These are phyloP conservation scores for Bimastos eiseni DNA, from an alignment of 2,888 invertebrate genomes.

Conservation along the genomic window DNA sequence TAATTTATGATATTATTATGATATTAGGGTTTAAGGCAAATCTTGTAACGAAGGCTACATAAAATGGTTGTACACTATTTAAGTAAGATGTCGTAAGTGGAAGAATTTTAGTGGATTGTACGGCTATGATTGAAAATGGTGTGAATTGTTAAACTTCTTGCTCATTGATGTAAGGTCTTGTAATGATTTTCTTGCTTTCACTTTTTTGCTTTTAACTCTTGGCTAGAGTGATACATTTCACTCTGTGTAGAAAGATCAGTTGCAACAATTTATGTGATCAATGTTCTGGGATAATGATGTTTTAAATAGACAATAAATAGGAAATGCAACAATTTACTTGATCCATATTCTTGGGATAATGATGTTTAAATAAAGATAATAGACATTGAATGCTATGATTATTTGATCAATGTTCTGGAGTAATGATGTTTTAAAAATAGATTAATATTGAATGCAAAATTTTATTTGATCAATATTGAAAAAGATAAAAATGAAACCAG, in stretches of 20 bases:
- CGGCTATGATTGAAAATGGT: not conserved
- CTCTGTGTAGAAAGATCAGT: not conserved
- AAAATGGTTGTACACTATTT: not conserved
- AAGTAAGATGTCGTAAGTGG: not conserved
- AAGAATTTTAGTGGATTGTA: not conserved
- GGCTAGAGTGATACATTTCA: not conserved
- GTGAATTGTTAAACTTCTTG: not conserved
- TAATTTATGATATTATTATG: not conserved
- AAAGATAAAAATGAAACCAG: not conserved
- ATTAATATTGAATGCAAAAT: too few species aligned
- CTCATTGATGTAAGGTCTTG: not conserved
- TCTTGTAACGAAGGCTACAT: not conserved
- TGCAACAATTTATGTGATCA: too few species aligned
- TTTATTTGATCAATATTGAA: too few species aligned
- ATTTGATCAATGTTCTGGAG: too few species aligned
- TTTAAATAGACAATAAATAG: too few species aligned
- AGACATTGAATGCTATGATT: too few species aligned
- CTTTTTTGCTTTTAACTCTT: not conserved
- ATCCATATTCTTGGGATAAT: too few species aligned
- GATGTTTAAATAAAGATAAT: too few species aligned
- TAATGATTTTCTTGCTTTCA: not conserved
- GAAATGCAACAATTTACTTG: too few species aligned
- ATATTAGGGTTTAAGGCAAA: not conserved
- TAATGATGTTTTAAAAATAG: too few species aligned
- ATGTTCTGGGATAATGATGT: too few species aligned